Base-by-base conservation (phyloP, 2,888 invertebrate species). In the Calameuta idolon region DNA sequence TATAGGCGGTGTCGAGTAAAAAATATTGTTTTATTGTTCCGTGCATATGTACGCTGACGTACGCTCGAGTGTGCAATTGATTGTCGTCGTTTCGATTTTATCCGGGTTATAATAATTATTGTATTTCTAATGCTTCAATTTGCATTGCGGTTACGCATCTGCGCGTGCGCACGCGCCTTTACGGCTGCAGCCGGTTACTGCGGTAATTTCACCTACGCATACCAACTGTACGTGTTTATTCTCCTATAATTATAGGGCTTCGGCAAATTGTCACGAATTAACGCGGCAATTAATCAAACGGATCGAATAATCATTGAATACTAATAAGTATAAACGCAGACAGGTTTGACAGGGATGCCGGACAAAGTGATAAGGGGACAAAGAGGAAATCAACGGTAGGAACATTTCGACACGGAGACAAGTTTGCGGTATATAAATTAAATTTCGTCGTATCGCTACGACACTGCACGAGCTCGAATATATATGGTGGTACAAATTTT, bases 201-300 rank as follows among this genome's bases (percentile, higher is more conserved):
- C 55, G 23, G 55, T 55, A 55, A 55, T 23, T 55, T 15, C 55
- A 23, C 9, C 23, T 55, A 55, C 55, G 55, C 55, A 0, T 15
- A 40, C 40, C 40, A 2, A 40, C 40, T 4, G 15, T 5, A 40
- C 40, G 40, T 15, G 40, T 40, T 40, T 40, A 40, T 40, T 40
- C 40, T 5, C 23, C 76, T 79, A 34, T 68, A 68, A 74, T 77
- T 74, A 77, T 69, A 55, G 34, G 12, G 77, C 30, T 4, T 71
- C 12, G 69, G 15, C 69, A 75, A 75, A 75, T 69, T 34, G 73
- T 75, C 78, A 77, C 80, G 76, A 79, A 82, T 80, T 79, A 82
- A 80, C 80, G 79, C 69, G 79, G 81, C 83, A 82, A 86, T 86
- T 85, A 86, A 86, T 85, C 83, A 85, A 81, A 82, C 81, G 74